Base-by-base conservation (phyloP, 2,888 invertebrate genomes). In the Zhengitettix transpicula region DNA sequence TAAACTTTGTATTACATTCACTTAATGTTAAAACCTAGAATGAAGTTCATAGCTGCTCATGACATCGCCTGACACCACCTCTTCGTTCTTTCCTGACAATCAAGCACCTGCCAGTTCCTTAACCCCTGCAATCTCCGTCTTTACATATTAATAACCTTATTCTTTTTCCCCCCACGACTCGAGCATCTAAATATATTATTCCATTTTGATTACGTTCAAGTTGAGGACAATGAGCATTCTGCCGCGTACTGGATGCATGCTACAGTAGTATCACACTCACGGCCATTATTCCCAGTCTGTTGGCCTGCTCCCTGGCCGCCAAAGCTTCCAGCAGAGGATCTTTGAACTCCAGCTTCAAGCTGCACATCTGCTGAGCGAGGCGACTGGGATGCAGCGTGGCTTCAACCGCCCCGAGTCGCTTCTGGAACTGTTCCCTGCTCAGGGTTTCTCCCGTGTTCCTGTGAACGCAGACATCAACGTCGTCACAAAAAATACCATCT, bases 251-350 rank as follows among this genome's bases (percentile, higher is more conserved):
- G 28, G 51, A 55, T 40, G n/a, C 10, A 41, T 5, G 28, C 28
- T 28, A 28, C 7, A 5, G 28, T 28, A 28, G 3, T 28, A 28
- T 2, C 28, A 28, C 1, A n/a, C 69, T 69, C 67, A 83, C 84
- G 70, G 87, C 84, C 65, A 90, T 70, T 63, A 82, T 79, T 41
- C 87, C 87, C 63, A 82, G 78, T 67, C 85, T 77, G 69, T 91
- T 92, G 0, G 81, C 78, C 56, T 81, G 75, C 71, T 92, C 92
- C 40, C 91, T 79, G 1, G 79, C 69, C 8, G 88, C 84, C 62
- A 91, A 72, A 66, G 85, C 85, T 56, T 78, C 72, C 56, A 85
- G 78, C 56, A 92, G 79, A 0, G 80, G 79, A 68, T 84, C 84
- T 0, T 69, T 72, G 0, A 77, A 68, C 14, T 40, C 12, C 56